Evolutionary conservation across 2,797 vertebrate genomes (phyloP), one percentile per base, ranked within the genome.

Genomic region (Enteromius mattozi): DNA sequence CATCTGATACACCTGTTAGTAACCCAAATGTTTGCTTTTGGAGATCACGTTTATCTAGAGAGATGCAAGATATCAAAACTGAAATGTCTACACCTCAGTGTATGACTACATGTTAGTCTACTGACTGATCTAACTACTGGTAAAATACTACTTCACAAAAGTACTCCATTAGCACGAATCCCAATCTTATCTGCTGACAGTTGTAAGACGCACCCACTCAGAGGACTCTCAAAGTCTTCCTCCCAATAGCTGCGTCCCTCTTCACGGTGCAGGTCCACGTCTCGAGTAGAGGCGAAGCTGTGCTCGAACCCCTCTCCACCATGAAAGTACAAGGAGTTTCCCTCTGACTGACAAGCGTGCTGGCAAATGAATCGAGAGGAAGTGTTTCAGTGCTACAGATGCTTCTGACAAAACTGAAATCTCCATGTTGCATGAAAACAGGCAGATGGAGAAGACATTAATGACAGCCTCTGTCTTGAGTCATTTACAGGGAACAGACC

Each of bases 321-420:
- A 0, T 99, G 97, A 92, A 99, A 99, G 93, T 98, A 99, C 92
- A 99, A 94, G 85, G 97, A 91, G 80, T 98, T 99, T 51, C 97
- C 98, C 76, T 99, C 98, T 0, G 98, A 99, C 88, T 99, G 98
- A 92, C 98, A 99, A 93, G 97, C 98, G 86, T 99, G 98, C 98
- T 99, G 93, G 84, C 85, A n/a, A 70, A 56, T 8, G 0, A 2
- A 19, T 56, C 0, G 4, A 69, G 37, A 81, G 40, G 13, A 59
- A 59, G 51, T 0, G 7, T 59, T 40, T 17, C 21, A 24, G 51
- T 10, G 51, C n/a, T 24, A 24, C 21, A 8, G 33, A 42, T 7
- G 9, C 0, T 63, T 30, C 59, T 21, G 59, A 65, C 40, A 65
- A 65, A 30, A 47, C 24, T 65, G 51, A 54, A 56, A 37, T 40